Base-by-base conservation (phyloP, 2,797 vertebrate genomes). In the Pterois miles region DNA sequence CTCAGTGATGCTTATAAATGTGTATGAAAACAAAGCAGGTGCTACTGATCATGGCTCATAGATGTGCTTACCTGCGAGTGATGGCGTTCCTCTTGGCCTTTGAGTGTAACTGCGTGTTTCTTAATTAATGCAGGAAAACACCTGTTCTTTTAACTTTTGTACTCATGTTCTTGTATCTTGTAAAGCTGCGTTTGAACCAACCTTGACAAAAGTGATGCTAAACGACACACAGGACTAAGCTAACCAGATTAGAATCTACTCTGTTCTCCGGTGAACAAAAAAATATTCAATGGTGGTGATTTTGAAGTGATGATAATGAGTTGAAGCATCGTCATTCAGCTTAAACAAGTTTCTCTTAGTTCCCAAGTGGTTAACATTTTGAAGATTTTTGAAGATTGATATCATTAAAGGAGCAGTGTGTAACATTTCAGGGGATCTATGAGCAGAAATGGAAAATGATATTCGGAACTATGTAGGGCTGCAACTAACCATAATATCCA, bases 31-130 rank as follows among this genome's bases (percentile, higher is more conserved):
- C 56, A 62, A 67, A 59, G 74, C 76, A 57, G 81, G 75, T 67
- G 76, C 76, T 73, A 34, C 64, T 73, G 74, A 57, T 62, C 46
- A 10, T 14, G 31, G 66, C 65, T 65, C 27, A 33, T 56, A 31
- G 65, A 72, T 68, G 73, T 76, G 62, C 65, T 66, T 46, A 25
- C 40, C 54, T 71, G 65, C 65, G 27, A 54, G 59, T 52, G 76
- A 60, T 54, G 58, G 33, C 25, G 56, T 84, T 84, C 64, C 66
- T 72, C 50, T 63, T 14, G 27, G 76, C 85, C 77, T 90, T 73
- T 67, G 62, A 71, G 80, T 83, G 81, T 80, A 48, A 64, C 48
- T 18, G 43, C 74, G 80, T 83, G 71, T 84, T 81, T 80, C 48
- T 71, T 74, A 18, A 54, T n/a, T 16, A 57, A 52, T 3, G 13